Evolutionary conservation across 1,140 invertebrate genomes (phyloP).

Genomic region (Thaumatotibia leucotreta): DNA sequence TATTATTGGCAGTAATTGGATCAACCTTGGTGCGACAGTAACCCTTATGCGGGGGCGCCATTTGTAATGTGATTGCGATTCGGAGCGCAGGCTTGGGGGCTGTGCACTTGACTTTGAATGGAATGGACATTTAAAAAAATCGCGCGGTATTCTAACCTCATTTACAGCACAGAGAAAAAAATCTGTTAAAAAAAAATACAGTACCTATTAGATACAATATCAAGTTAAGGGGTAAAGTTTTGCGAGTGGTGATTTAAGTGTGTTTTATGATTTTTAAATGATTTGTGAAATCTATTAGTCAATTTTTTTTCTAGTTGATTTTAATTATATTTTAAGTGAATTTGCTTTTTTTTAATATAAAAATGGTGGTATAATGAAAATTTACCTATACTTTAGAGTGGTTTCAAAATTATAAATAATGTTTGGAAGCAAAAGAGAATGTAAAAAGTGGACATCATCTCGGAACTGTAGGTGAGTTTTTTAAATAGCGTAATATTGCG

Average conservation of each 20-base stretch:
- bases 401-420: slow-evolving; percentile 22
- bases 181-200: too few relatives aligned
- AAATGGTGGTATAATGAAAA: too few relatives aligned
- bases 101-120: slow-evolving; percentile 15
- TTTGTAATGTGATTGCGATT: slow-evolving; percentile 44
- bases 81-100: slow-evolving; percentile 27
- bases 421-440: slow-evolving; percentile 68
- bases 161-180: too few relatives aligned
- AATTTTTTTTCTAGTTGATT: too few relatives aligned
- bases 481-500: too few relatives aligned
- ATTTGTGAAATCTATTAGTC: too few relatives aligned
- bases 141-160: too few relatives aligned
- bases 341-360: too few relatives aligned
- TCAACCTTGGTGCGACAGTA: slow-evolving; percentile 65
- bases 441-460: slow-evolving; percentile 53
- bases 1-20: slow-evolving; percentile 69
- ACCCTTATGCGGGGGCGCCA: slow-evolving; percentile 55
- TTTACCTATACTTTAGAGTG: not conserved
- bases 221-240: too few relatives aligned
- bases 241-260: not conserved
- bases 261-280: not conserved
- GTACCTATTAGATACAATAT: too few relatives aligned
- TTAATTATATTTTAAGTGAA: too few relatives aligned
- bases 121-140: too few relatives aligned
- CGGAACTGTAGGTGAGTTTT: slow-evolving; percentile 37